These are phyloP conservation scores for Pseudochirops corinnae DNA, from an alignment of 2,797 vertebrate species.

Conservation along the genomic window DNA sequence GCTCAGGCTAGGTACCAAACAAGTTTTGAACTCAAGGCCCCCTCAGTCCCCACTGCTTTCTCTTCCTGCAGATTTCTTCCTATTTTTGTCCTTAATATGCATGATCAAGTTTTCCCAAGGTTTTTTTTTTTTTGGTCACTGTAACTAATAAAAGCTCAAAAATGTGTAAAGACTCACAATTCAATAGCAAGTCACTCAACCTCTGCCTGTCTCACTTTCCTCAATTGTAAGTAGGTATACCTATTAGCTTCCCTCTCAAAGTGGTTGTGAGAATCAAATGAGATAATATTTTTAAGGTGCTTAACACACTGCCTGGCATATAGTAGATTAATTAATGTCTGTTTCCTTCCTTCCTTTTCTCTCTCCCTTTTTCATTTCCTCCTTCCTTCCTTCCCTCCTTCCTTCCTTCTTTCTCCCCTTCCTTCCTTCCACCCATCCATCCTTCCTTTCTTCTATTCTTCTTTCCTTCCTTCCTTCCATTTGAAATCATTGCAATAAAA, in stretches of 20 bases:
- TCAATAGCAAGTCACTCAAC: background rate
- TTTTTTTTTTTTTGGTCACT: slow-evolving; percentile 17
- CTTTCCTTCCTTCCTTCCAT: background rate
- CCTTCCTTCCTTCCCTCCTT: too few relatives aligned
- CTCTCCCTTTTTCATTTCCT: too few relatives aligned
- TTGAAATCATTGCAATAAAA: too few relatives aligned
- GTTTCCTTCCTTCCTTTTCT: too few relatives aligned
- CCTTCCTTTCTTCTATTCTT: too few relatives aligned
- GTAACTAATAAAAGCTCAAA: background rate
- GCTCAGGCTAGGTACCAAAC: background rate
- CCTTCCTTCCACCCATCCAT: too few relatives aligned
- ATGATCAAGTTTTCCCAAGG: background rate
- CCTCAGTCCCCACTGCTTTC: background rate
- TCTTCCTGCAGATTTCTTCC: background rate
- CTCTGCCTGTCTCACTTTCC: background rate
- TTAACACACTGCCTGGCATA: background rate
- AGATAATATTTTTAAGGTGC: background rate
- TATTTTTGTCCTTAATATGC: background rate
- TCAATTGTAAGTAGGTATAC: background rate
- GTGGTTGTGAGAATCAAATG: background rate
- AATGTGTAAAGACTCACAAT: background rate
- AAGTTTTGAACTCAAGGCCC: background rate
- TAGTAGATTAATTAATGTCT: background rate
- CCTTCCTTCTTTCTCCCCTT: too few relatives aligned
- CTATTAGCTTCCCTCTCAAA: background rate